Base-by-base conservation (phyloP, 2,888 invertebrate species). In the Chloroclysta siterata region DNA sequence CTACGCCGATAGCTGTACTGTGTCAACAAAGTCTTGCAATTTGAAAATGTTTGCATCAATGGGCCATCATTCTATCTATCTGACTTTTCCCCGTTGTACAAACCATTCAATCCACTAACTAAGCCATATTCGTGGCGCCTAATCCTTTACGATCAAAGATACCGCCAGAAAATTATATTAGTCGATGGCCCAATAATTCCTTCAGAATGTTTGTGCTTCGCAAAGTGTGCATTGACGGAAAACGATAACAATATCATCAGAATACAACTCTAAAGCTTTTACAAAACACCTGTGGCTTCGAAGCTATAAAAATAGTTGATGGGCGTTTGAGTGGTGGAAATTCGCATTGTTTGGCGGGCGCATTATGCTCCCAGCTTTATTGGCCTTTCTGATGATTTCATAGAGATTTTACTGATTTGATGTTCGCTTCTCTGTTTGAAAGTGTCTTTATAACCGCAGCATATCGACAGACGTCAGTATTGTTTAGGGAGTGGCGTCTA, bases 271-370 rank as follows among this genome's bases (percentile, higher is more conserved):
- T 10, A 33, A 55, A 58, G 65, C 65, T 63, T 56, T 67, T 61
- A 59, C 53, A 58, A 59, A 59, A 71, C 69, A 71, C 69, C 71
- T 71, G 71, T 69, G 56, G 65, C 66, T 62, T 64, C 57, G 41
- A 53, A 50, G 56, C 65, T 52, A 54, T 69, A 68, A 65, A 71
- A 71, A 71, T 71, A 69, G 69, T 58, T 64, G 65, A 57, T 52
- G 60, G 61, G 60, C 65, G 52, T 55, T 58, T 51, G 64, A 65
- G 54, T 56, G 44, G 61, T 61, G 48, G 56, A 39, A 57, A 60
- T 59, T 54, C 46, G 64, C 58, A 67, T 67, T 68, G 69, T 68
- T 66, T 51, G 44, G 51, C 63, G 60, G 53, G 28, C 57, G 54
- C 65, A 53, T 65, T 65, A 63, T 57, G 58, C 44, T 59, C 56